These are phyloP conservation scores for Calidris pugnax DNA, from an alignment of 2,113 vertebrate species.

Conservation along the genomic window DNA sequence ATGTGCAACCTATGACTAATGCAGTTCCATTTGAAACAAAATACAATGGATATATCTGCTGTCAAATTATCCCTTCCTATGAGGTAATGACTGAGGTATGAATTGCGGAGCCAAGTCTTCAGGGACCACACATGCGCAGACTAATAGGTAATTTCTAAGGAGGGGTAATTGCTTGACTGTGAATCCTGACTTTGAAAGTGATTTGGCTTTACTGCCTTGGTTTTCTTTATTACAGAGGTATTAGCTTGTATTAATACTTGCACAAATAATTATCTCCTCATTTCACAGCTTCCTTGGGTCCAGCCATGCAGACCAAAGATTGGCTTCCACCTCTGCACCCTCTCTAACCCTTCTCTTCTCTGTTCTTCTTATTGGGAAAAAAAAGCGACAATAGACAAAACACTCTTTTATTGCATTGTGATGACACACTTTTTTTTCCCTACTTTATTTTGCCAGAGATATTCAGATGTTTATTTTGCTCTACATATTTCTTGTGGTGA, in stretches of 20 bases:
- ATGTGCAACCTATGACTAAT: background rate
- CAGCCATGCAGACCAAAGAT: background rate
- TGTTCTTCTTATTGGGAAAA: background rate
- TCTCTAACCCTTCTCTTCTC: background rate
- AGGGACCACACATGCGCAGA: background rate
- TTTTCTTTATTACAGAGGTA: background rate
- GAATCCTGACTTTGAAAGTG: background rate
- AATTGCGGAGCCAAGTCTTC: background rate
- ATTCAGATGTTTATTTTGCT: background rate
- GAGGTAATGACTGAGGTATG: background rate
- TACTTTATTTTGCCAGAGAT: background rate
- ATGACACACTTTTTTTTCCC: background rate
- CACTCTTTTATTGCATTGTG: background rate
- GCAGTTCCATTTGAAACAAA: background rate
- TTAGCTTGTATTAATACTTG: background rate
- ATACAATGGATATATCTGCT: background rate
- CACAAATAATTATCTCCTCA: background rate
- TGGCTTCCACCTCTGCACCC: background rate
- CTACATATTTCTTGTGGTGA: background rate
- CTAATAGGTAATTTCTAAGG: background rate
- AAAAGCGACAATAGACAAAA: background rate
- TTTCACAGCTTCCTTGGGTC: background rate
- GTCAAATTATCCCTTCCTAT: conserved; percentile 1
- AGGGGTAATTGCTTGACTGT: background rate
- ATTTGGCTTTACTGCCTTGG: background rate